These are phyloP conservation scores for Heliconius congener DNA, from an alignment of 1,140 invertebrate species.

Conservation along the genomic window DNA sequence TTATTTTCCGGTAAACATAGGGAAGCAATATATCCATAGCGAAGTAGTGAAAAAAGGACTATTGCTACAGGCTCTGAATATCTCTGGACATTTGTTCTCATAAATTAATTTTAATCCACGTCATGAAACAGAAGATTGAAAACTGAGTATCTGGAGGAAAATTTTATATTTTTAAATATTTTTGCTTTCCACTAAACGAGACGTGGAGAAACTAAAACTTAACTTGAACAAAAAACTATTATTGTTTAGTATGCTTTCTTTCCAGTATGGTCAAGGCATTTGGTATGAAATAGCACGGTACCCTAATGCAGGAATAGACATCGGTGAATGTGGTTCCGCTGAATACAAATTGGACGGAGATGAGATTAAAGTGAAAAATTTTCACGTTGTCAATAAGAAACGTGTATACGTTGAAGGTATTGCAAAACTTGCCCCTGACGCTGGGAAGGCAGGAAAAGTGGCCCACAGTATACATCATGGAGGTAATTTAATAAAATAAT, in stretches of 20 bases:
- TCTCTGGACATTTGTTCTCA: no score
- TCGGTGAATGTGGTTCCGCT: constrained; percentile 51
- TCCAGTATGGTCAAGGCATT: constrained; percentile 55
- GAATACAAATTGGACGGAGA: constrained; percentile 59
- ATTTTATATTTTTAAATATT: no score
- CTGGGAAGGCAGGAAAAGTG: constrained; percentile 54
- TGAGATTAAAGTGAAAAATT: constrained; percentile 57
- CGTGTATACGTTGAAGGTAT: constrained; percentile 51
- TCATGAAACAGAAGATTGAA: no score
- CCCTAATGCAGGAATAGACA: constrained; percentile 44
- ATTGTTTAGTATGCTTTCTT: neutral
- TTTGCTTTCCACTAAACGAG: no score
- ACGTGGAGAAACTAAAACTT: no score
- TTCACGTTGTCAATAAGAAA: constrained; percentile 50
- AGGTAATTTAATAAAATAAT: constrained; percentile 20
- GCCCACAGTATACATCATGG: constrained; percentile 50
- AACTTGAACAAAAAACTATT: no score
- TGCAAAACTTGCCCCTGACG: constrained; percentile 49
- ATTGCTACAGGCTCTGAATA: no score
- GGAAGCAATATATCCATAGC: no score
- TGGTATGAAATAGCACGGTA: constrained; percentile 65
- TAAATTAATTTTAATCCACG: no score
- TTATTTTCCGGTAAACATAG: no score
- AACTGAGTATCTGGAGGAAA: no score
- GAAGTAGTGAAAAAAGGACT: no score